These are phyloP conservation scores for Rousettus madagascariensis DNA, from an alignment of 2,797 vertebrate genomes.

Conservation along the genomic window DNA sequence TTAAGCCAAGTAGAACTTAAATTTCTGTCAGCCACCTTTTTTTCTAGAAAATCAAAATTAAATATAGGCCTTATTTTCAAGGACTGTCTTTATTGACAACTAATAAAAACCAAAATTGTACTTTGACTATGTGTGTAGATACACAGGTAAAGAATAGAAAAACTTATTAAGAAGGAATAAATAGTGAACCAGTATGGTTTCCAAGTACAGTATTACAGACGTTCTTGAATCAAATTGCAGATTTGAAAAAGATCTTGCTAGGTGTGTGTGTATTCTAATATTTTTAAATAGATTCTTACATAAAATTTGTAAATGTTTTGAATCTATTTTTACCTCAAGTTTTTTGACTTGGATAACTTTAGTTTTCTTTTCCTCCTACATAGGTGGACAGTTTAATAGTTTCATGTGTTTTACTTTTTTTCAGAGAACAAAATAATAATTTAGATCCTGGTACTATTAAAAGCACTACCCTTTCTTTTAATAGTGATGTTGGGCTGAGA, in stretches of 20 bases:
- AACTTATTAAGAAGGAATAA: not conserved
- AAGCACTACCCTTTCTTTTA: not conserved
- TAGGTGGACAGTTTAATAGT: not conserved
- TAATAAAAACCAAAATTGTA: not conserved
- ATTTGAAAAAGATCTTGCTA: not conserved
- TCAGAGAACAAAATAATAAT: not conserved
- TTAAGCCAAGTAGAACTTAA: not conserved
- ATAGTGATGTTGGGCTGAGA: not conserved
- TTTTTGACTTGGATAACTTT: not conserved
- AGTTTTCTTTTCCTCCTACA: not conserved
- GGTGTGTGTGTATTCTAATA: not conserved
- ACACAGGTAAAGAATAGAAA: not conserved
- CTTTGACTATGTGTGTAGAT: not conserved
- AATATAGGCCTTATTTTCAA: not conserved
- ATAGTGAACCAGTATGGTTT: not conserved
- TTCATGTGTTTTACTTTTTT: not conserved
- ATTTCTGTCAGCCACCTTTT: not conserved
- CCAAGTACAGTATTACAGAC: not conserved
- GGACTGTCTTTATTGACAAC: not conserved
- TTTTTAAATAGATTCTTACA: not conserved
- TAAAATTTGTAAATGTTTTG: not conserved
- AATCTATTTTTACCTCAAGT: not conserved
- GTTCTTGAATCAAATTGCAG: not conserved
- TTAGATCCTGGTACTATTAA: not conserved
- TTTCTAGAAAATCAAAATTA: not conserved